Evolutionary conservation across 2,797 vertebrate genomes (phyloP).

Genomic region (Oreortyx pictus): DNA sequence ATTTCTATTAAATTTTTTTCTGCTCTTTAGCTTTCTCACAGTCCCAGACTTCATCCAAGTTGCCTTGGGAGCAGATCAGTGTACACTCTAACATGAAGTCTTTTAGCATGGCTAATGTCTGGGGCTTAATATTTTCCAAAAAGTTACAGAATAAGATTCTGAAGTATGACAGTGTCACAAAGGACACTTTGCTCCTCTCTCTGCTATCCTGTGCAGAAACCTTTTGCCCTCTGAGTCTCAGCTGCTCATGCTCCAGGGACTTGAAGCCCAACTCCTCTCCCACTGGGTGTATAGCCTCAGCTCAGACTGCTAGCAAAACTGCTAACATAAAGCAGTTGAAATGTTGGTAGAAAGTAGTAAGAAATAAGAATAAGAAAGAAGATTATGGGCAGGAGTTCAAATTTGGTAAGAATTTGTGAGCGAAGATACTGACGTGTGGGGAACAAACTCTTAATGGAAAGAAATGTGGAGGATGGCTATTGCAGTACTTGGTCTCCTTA

Average conservation of each 20-base stretch:
- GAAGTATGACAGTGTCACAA: not conserved
- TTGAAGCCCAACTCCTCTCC: not conserved
- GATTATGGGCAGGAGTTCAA: not conserved
- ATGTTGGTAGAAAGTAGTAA: not conserved
- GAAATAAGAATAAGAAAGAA: not conserved
- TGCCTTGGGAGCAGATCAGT: rapidly evolving
- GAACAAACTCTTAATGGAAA: not conserved
- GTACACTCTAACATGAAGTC: not conserved
- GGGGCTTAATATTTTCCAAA: not conserved
- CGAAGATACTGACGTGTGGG: not conserved
- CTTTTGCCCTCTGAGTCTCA: not conserved
- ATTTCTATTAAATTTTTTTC: not conserved
- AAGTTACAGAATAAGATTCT: not conserved
- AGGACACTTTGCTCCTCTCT: too few species aligned
- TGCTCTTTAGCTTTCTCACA: not conserved
- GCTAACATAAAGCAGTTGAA: not conserved
- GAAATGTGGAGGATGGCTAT: not conserved
- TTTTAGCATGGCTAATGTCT: not conserved
- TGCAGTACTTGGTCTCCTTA: rapidly evolving
- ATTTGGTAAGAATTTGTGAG: not conserved
- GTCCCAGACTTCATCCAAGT: not conserved
- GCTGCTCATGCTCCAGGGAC: not conserved
- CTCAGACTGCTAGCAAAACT: not conserved
- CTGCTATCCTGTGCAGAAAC: not conserved
- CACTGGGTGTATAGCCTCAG: not conserved